Conservation (phyloP, 2,797 vertebrate species). For the Florisuga fusca region DNA sequence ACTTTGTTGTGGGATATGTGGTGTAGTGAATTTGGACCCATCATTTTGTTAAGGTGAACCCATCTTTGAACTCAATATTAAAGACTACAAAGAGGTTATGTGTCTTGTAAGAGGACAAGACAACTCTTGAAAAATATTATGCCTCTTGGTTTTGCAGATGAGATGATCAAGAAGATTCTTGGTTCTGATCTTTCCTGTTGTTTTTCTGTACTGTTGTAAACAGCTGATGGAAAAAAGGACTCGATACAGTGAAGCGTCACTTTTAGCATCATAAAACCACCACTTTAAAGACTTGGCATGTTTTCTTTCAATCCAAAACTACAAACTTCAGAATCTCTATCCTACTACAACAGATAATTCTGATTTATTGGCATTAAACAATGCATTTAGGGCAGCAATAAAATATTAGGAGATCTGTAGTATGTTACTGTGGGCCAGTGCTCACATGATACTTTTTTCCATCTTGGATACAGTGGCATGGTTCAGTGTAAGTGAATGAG, state of each 20-base stretch:
- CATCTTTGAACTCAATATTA: constrained; percentile 2
- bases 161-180: not conserved
- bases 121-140: not conserved
- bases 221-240: not conserved
- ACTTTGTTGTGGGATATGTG: not conserved
- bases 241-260: rapidly evolving
- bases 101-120: not conserved
- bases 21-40: not conserved
- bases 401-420: not conserved
- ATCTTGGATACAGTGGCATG: not conserved
- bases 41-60: not conserved
- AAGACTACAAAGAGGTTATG: not conserved
- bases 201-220: not conserved
- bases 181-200: not conserved
- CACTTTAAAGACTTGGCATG: not conserved
- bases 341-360: not conserved
- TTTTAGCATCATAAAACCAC: not conserved
- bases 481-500: not conserved
- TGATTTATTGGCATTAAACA: not conserved
- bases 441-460: not conserved
- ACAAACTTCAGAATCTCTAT: not conserved
- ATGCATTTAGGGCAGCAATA: not conserved
- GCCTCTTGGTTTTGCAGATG: not conserved
- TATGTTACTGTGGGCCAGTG: not conserved
- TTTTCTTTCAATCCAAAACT: not conserved